A percentile compares a stretch with the other conserved stretches of the same genome.
phyloP scores from a whole-genome alignment of 2,797 vertebrate genomes.

The Pantherophis alleghaniensis region DNA sequence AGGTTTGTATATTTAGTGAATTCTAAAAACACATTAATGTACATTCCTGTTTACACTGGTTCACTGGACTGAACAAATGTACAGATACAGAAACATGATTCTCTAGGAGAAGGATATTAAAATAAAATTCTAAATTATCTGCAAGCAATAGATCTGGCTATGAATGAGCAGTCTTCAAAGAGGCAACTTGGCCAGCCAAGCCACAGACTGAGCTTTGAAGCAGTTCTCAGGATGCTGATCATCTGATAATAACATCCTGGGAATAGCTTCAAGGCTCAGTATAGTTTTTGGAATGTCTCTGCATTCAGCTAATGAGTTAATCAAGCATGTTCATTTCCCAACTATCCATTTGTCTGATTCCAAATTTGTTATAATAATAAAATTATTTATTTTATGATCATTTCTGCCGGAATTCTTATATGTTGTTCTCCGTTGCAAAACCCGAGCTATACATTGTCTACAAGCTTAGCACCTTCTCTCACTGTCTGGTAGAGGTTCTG shows the following conservation, averaged over 20 bases:
- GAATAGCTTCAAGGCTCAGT: neutral
- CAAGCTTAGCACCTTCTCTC: neutral
- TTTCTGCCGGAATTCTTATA: constrained; percentile 32
- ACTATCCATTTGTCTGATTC: constrained; percentile 47
- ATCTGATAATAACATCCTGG: neutral
- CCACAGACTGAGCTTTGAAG: constrained; percentile 43
- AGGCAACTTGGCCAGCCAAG: constrained; percentile 80
- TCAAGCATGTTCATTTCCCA: constrained; percentile 36
- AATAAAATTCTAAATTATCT: neutral
- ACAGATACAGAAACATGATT: neutral
- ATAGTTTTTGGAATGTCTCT: constrained; percentile 37
- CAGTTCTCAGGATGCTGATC: neutral
- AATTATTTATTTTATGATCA: constrained; percentile 31
- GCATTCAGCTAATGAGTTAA: constrained; percentile 41
- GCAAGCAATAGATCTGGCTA: constrained; percentile 20
- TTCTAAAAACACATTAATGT: neutral
- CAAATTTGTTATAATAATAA: constrained; percentile 43
- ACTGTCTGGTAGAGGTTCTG: neutral
- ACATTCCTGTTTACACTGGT: neutral
- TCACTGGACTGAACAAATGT: neutral
- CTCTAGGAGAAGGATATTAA: neutral
- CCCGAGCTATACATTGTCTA: neutral
- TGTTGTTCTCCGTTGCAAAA: neutral
- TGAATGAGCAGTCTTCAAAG: constrained; percentile 34
- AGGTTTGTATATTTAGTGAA: neutral